Percentiles rank a stretch among this genome's conserved stretches.
Evolutionary conservation across 2,888 invertebrate genomes (phyloP).

Genomic region (Drepana falcataria): DNA sequence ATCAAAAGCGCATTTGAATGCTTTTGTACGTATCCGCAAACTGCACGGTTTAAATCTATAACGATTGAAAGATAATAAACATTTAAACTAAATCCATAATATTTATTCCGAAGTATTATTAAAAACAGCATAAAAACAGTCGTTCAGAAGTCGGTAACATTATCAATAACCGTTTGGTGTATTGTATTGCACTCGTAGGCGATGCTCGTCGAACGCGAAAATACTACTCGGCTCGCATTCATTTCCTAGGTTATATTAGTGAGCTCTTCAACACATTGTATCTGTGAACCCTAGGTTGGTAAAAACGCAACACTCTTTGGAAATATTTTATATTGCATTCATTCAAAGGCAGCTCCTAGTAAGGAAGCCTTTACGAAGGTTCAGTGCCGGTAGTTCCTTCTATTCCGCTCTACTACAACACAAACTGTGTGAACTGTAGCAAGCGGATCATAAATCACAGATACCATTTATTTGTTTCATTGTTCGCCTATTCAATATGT

Average conservation of each 20-base stretch:
- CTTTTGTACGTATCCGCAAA: not conserved
- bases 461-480: not conserved
- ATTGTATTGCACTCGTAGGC: not conserved
- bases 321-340: too few relatives aligned
- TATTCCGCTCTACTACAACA: not conserved
- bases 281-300: too few relatives aligned
- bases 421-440: not conserved
- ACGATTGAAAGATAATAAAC: not conserved
- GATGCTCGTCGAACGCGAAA: not conserved
- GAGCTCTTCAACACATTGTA: too few relatives aligned
- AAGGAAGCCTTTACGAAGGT: too few relatives aligned
- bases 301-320: too few relatives aligned
- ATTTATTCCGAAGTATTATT: not conserved
- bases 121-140: not conserved
- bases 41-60: not conserved
- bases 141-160: not conserved
- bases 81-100: not conserved
- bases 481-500: not conserved
- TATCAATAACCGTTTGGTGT: not conserved
- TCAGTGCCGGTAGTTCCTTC: too few relatives aligned
- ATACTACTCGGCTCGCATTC: too few relatives aligned
- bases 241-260: too few relatives aligned
- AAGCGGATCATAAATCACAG: not conserved
- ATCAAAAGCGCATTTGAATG: not conserved
- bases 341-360: too few relatives aligned